phyloP scores from a whole-genome alignment of 2,113 vertebrate species.

The Merops nubicus region DNA sequence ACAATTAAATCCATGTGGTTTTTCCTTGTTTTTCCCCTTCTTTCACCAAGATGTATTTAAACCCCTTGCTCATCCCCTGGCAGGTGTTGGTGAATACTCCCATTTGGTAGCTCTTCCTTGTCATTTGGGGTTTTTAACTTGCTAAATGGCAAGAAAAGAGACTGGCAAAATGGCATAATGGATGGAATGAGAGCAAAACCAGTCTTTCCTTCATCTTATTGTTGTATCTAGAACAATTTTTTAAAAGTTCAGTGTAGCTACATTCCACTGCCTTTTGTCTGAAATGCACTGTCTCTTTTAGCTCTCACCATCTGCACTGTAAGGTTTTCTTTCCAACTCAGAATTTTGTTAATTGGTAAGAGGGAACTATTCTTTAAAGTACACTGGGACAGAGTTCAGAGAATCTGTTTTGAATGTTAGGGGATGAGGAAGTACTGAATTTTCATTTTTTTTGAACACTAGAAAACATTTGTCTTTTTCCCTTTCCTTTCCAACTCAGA shows the following conservation, averaged over 20 bases:
- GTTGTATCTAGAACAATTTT: background rate
- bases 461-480: too few relatives aligned
- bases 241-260: background rate
- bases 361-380: background rate
- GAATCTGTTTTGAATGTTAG: background rate
- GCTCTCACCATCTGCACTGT: background rate
- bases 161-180: fast-evolving
- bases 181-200: background rate
- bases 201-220: background rate
- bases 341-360: background rate
- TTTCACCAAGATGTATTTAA: background rate
- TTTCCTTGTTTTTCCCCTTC: background rate
- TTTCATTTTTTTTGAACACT: too few relatives aligned
- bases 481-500: background rate
- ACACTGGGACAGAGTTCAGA: background rate
- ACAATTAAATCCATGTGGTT: background rate
- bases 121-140: background rate
- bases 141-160: background rate
- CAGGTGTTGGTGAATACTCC: background rate
- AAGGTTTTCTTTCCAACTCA: background rate
- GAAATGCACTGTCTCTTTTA: background rate
- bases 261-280: background rate
- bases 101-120: background rate
- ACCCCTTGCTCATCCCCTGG: background rate
- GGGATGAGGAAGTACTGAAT: background rate